Percentiles rank a stretch among this genome's conserved stretches.
Conservation (phyloP, 2,888 invertebrate genomes). For the Macaria liturata region DNA sequence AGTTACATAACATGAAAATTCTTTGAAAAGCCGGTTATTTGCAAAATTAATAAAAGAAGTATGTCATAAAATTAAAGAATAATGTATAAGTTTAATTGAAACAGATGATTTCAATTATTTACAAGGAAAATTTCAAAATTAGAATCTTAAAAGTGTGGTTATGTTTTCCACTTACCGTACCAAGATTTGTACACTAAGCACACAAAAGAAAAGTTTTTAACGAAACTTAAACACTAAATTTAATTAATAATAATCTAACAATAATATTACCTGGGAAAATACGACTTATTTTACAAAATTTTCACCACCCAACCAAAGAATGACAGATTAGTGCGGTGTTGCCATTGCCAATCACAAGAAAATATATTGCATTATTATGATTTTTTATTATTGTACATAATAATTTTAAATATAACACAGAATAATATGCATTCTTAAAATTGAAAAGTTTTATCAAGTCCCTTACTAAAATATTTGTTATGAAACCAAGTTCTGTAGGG, state of each 20-base stretch:
- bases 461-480: too few relatives aligned
- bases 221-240: conserved; percentile 8
- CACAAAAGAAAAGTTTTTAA: conserved; percentile 12
- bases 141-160: conserved; percentile 32
- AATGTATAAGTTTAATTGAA: conserved; percentile 9
- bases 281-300: conserved; percentile 3
- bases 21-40: conserved; percentile 4
- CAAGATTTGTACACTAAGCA: conserved; percentile 8
- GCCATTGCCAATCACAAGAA: conserved; percentile 14
- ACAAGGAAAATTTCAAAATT: conserved; percentile 22
- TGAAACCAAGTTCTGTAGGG: too few relatives aligned
- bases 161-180: conserved; percentile 29
- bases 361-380: conserved; percentile 1
- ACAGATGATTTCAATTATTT: conserved; percentile 23
- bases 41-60: background rate
- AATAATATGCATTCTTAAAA: too few relatives aligned
- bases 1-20: conserved; percentile 61
- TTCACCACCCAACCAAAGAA: conserved; percentile 19
- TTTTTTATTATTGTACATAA: background rate
- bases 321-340: conserved; percentile 13
- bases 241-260: background rate
- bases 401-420: too few relatives aligned
- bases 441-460: too few relatives aligned
- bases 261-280: conserved; percentile 18
- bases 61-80: background rate